Evolutionary conservation across 2,888 invertebrate genomes (phyloP).

Genomic region (Diabrotica balteata): DNA sequence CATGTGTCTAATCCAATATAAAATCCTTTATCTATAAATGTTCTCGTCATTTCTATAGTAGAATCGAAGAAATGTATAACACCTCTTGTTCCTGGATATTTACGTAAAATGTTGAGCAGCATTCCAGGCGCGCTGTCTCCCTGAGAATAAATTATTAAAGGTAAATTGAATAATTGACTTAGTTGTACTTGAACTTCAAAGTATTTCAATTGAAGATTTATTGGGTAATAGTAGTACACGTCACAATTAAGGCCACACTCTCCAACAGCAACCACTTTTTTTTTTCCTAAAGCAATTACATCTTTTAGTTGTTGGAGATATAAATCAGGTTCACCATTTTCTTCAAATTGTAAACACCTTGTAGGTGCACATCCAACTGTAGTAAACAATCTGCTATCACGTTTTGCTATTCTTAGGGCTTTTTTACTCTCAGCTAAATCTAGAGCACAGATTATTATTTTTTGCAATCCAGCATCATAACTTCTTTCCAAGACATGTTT

Average conservation of each 20-base stretch:
- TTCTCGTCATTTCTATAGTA: conserved; percentile 75
- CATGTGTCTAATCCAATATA: conserved; percentile 96
- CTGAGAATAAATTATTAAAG: conserved; percentile 91
- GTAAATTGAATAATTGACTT: conserved; percentile 76
- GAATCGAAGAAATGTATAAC: conserved; percentile 97
- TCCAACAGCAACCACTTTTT: conserved; percentile 89
- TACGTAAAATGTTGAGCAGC: conserved; percentile 74
- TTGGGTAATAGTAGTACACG: conserved; percentile 85
- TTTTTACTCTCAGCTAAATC: conserved; percentile 77
- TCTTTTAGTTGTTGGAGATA: conserved; percentile 76
- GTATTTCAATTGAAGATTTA: conserved; percentile 81
- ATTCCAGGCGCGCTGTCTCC: conserved; percentile 76
- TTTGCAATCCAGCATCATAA: conserved; percentile 79
- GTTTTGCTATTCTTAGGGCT: conserved; percentile 76
- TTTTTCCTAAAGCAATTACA: conserved; percentile 67
- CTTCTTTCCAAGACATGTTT: conserved; percentile 76
- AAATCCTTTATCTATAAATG: conserved; percentile 79
- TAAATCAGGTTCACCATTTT: conserved; percentile 66
- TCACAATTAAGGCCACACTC: conserved; percentile 97
- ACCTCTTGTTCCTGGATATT: conserved; percentile 68
- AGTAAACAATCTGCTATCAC: conserved; percentile 78
- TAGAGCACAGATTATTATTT: conserved; percentile 90
- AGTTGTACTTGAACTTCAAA: conserved; percentile 87
- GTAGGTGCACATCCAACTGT: conserved; percentile 98
- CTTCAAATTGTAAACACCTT: conserved; percentile 83